Evolutionary conservation across 1,140 invertebrate species (phyloP).

Genomic region (Drosophila pseudoananassae): DNA sequence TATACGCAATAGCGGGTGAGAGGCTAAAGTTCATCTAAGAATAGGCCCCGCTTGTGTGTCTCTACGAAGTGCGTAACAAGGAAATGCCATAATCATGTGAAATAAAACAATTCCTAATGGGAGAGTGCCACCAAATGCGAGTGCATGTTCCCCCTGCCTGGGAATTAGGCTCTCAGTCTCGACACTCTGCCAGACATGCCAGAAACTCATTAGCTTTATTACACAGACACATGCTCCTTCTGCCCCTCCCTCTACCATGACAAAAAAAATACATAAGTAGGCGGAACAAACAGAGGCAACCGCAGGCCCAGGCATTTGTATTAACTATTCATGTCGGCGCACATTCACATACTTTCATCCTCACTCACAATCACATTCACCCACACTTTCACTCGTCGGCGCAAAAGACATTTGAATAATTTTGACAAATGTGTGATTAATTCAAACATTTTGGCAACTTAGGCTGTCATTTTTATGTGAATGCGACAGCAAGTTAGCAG

Average conservation of each 20-base stretch:
- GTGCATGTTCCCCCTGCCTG: constrained; percentile 39
- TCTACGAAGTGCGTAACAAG: constrained; percentile 21
- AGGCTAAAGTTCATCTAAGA: constrained; percentile 1
- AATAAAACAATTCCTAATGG: constrained; percentile 58
- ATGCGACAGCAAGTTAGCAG: constrained; percentile 64
- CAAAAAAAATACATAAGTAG: constrained; percentile 10
- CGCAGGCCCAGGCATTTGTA: constrained; percentile 51
- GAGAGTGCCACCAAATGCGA: constrained; percentile 46
- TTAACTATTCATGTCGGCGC: constrained; percentile 71
- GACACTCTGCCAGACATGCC: constrained; percentile 53
- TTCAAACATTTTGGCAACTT: constrained; percentile 71
- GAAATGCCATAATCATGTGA: constrained; percentile 57
- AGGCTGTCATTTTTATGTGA: constrained; percentile 58
- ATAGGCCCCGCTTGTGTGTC: constrained; percentile 15
- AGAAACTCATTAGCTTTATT: constrained; percentile 75
- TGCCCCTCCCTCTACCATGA: background rate
- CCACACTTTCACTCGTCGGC: constrained; percentile 5
- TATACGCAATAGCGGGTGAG: constrained; percentile 21
- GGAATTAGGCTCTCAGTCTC: constrained; percentile 45
- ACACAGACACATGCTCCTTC: constrained; percentile 28
- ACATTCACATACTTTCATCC: constrained; percentile 22
- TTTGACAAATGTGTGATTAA: constrained; percentile 79
- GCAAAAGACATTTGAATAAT: constrained; percentile 69
- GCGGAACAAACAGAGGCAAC: constrained; percentile 1
- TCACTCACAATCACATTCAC: background rate